Conservation (phyloP, 2,888 invertebrate species). For the Trisateles emortualis region DNA sequence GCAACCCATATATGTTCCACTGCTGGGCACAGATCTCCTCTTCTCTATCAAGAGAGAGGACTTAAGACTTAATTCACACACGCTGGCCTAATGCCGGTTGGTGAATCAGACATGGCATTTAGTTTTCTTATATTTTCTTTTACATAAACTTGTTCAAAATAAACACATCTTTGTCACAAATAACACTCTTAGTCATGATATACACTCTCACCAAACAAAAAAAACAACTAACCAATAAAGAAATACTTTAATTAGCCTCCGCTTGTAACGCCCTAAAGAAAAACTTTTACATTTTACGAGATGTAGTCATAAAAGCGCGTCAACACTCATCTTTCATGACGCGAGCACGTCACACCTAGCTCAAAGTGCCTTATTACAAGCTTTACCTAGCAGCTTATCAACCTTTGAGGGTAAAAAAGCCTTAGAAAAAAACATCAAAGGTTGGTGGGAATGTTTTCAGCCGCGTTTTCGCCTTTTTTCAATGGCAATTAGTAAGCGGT, state of each 20-base stretch:
- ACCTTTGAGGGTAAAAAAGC: constrained; percentile 71
- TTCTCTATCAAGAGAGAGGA: no score
- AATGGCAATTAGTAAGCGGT: constrained; percentile 87
- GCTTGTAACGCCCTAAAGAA: constrained; percentile 60
- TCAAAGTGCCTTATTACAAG: constrained; percentile 83
- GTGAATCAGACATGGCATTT: no score
- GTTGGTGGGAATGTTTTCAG: constrained; percentile 80
- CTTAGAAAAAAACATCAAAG: constrained; percentile 82
- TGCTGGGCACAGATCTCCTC: no score
- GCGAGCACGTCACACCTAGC: constrained; percentile 75
- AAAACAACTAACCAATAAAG: constrained; percentile 29
- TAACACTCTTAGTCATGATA: neutral
- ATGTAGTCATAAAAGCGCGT: constrained; percentile 58
- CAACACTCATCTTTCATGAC: constrained; percentile 68
- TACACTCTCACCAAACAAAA: constrained; percentile 29
- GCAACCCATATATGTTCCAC: no score
- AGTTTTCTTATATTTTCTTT: no score
- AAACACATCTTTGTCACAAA: neutral
- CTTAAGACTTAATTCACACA: no score
- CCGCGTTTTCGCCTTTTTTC: constrained; percentile 87
- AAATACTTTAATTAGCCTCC: constrained; percentile 56
- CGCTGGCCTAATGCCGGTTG: no score
- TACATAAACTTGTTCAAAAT: no score
- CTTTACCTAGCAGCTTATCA: constrained; percentile 82
- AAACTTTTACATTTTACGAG: constrained; percentile 61